Percentiles rank a stretch among this genome's conserved stretches.
phyloP scores from a whole-genome alignment of 2,888 invertebrate genomes.

The Catonia carolina region DNA sequence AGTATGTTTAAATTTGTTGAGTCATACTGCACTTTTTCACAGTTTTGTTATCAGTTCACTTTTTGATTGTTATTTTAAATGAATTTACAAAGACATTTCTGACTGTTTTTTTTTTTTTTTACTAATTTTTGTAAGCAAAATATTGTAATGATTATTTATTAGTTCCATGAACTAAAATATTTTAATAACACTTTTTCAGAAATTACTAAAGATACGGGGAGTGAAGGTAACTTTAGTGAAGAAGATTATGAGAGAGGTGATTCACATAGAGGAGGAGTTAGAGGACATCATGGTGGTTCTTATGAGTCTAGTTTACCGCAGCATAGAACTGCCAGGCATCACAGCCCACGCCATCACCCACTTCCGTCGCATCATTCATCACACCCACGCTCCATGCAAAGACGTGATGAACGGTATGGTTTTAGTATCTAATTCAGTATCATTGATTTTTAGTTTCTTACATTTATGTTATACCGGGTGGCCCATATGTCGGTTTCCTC shows the following conservation, averaged over 20 bases:
- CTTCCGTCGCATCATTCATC: slow-evolving; percentile 36
- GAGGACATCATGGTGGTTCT: slow-evolving; percentile 38
- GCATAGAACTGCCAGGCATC: slow-evolving; percentile 44
- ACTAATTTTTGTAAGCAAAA: no score
- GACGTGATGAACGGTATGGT: slow-evolving; percentile 32
- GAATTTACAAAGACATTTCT: no score
- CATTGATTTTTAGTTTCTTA: background rate
- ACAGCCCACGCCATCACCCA: slow-evolving; percentile 49
- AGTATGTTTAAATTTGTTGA: no score
- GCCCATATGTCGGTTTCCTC: no score
- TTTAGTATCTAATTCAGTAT: background rate
- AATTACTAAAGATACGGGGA: slow-evolving; percentile 75
- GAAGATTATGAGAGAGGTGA: slow-evolving; percentile 52
- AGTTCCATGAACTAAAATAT: no score
- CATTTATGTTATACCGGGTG: background rate
- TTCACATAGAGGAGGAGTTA: slow-evolving; percentile 40
- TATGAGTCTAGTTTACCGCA: slow-evolving; percentile 37
- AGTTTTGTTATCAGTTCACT: no score
- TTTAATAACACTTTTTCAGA: slow-evolving; percentile 55
- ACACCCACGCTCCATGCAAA: slow-evolving; percentile 15
- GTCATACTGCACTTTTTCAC: no score
- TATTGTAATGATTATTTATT: no score
- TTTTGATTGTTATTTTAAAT: no score
- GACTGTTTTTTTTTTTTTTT: no score
- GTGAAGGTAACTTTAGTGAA: slow-evolving; percentile 60